These are phyloP conservation scores for Reticulitermes speratus DNA, from an alignment of 1,140 invertebrate genomes.

Conservation along the genomic window DNA sequence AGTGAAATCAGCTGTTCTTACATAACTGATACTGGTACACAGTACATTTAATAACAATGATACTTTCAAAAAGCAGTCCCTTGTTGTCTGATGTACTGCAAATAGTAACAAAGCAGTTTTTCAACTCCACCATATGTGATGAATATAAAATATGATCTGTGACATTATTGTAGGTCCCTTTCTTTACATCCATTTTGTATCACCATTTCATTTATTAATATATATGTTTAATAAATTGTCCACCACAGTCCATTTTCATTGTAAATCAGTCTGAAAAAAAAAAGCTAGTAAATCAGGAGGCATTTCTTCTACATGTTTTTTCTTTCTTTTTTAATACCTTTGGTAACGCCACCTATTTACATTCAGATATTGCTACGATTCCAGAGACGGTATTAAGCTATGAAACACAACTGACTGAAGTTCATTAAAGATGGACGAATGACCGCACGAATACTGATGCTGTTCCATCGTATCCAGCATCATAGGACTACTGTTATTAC, in stretches of 20 bases:
- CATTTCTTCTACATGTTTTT: not conserved
- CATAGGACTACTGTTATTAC: conserved; percentile 12
- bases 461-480: not conserved
- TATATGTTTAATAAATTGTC: not conserved
- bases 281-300: not conserved
- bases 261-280: not conserved
- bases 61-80: not conserved
- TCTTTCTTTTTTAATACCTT: not conserved
- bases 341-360: not conserved
- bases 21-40: not conserved
- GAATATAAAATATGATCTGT: not conserved
- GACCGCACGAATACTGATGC: conserved; percentile 53
- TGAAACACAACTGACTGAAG: conserved; percentile 67
- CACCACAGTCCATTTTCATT: not conserved
- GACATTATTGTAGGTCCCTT: not conserved
- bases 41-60: not conserved
- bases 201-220: not conserved
- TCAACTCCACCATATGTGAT: not conserved
- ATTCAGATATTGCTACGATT: conserved; percentile 54
- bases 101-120: not conserved
- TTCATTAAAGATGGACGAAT: conserved; percentile 66
- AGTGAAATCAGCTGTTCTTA: not conserved
- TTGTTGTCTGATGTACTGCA: not conserved
- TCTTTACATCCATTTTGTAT: not conserved
- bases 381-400: conserved; percentile 66